These are phyloP conservation scores for Steatornis caripensis DNA, from an alignment of 2,113 vertebrate genomes.

Conservation along the genomic window DNA sequence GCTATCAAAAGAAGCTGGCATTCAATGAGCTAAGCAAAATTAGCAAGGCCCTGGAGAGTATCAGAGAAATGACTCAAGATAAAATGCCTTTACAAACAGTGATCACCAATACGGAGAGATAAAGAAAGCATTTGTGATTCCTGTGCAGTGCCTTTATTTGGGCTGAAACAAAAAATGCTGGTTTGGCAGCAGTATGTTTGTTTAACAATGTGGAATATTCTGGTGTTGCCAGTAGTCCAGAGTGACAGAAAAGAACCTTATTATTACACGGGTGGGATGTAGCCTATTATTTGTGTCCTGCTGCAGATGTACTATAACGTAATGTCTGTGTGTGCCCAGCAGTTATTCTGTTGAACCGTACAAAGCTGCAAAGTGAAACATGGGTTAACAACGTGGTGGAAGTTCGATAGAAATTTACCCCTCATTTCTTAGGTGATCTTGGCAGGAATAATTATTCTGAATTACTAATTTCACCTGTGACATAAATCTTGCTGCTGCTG, in stretches of 20 bases:
- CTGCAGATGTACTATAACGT: background rate
- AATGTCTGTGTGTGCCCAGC: background rate
- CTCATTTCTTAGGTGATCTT: background rate
- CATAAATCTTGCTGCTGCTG: background rate
- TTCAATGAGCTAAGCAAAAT: background rate
- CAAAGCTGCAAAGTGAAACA: background rate
- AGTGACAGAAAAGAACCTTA: background rate
- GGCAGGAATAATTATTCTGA: background rate
- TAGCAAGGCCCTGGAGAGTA: background rate
- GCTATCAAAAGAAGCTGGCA: background rate
- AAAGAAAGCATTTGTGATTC: background rate
- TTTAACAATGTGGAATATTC: background rate
- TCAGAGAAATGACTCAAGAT: background rate
- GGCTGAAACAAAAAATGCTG: background rate
- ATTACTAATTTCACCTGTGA: background rate
- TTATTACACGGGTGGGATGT: background rate
- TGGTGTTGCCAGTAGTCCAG: background rate
- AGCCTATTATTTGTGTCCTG: background rate
- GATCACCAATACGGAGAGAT: background rate
- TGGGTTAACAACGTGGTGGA: background rate
- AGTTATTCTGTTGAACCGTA: background rate
- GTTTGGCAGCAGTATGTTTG: background rate
- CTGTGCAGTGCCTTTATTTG: background rate
- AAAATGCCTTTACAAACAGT: background rate
- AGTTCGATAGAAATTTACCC: background rate